These are phyloP conservation scores for Drosophila lacteicornis DNA, from an alignment of 1,140 invertebrate species.

Conservation along the genomic window DNA sequence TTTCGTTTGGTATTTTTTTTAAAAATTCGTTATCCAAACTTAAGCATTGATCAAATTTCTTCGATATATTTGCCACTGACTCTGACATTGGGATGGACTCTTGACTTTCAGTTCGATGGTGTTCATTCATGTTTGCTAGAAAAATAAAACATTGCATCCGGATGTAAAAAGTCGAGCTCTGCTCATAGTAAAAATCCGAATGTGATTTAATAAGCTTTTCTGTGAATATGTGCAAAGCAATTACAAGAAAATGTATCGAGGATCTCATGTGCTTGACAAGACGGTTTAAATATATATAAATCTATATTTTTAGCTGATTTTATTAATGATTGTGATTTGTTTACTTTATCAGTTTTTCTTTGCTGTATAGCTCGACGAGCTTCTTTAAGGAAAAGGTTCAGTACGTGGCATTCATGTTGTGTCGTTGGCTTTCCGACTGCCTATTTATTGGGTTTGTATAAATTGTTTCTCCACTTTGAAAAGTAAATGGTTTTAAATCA, in stretches of 20 bases:
- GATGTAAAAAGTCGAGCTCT: slow-evolving; percentile 1
- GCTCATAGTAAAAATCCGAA: slow-evolving; percentile 35
- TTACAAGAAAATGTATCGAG: too few relatives aligned
- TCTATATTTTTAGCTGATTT: neutral
- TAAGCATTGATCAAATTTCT: slow-evolving; percentile 6
- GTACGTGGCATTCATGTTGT: too few relatives aligned
- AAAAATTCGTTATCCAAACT: slow-evolving; percentile 4
- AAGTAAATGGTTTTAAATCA: slow-evolving; percentile 10
- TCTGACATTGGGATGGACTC: neutral
- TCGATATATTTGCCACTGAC: slow-evolving; percentile 2
- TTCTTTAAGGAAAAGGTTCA: neutral
- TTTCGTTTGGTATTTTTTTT: slow-evolving; percentile 1
- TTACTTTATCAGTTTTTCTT: neutral
- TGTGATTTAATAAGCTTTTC: too few relatives aligned
- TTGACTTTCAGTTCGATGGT: slow-evolving; percentile 21
- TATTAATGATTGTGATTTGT: neutral
- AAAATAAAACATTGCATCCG: slow-evolving; percentile 14
- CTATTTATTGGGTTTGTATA: neutral
- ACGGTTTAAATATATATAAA: neutral
- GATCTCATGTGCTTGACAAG: slow-evolving; percentile 4
- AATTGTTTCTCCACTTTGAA: neutral
- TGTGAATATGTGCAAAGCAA: too few relatives aligned
- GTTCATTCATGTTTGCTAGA: slow-evolving; percentile 45
- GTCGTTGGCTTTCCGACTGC: neutral
- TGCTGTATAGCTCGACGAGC: neutral